These are phyloP conservation scores for Sycobia sp. DNA, from an alignment of 1,140 invertebrate species.

Conservation along the genomic window DNA sequence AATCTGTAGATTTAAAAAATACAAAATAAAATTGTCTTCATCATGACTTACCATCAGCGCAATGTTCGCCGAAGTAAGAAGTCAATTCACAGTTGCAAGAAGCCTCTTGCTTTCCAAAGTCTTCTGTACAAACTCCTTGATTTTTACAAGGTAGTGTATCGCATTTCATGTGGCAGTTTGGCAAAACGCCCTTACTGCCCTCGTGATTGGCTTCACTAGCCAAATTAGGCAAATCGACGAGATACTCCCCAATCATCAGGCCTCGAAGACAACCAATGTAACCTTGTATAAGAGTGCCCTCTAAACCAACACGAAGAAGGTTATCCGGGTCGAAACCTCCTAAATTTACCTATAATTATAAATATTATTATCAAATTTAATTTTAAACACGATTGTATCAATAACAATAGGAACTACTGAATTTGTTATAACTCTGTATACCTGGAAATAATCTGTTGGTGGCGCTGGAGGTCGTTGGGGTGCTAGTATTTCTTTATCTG, in stretches of 20 bases:
- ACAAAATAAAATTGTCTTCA: too few relatives aligned
- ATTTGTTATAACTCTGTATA: slow-evolving; percentile 26
- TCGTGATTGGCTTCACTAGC: slow-evolving; percentile 74
- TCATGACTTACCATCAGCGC: slow-evolving; percentile 63
- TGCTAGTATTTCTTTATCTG: slow-evolving; percentile 81
- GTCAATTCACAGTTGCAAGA: slow-evolving; percentile 88
- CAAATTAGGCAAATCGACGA: slow-evolving; percentile 76
- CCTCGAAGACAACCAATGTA: slow-evolving; percentile 90
- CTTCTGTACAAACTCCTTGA: slow-evolving; percentile 84
- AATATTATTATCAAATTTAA: too few relatives aligned
- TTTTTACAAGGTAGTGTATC: slow-evolving; percentile 86
- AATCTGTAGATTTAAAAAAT: neutral
- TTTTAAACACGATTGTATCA: neutral
- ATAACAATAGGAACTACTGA: neutral
- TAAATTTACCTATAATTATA: slow-evolving; percentile 69
- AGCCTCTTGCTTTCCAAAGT: slow-evolving; percentile 82
- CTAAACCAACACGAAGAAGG: slow-evolving; percentile 67
- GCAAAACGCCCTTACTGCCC: slow-evolving; percentile 74
- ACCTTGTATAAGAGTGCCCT: slow-evolving; percentile 67
- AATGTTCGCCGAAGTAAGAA: slow-evolving; percentile 82
- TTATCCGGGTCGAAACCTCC: slow-evolving; percentile 83
- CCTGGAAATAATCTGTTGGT: slow-evolving; percentile 84
- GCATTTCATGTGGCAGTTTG: slow-evolving; percentile 87
- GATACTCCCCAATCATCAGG: slow-evolving; percentile 80
- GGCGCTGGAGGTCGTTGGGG: slow-evolving; percentile 82